These are phyloP conservation scores for Vespertilio murinus DNA, from an alignment of 2,797 vertebrate species.

Conservation along the genomic window DNA sequence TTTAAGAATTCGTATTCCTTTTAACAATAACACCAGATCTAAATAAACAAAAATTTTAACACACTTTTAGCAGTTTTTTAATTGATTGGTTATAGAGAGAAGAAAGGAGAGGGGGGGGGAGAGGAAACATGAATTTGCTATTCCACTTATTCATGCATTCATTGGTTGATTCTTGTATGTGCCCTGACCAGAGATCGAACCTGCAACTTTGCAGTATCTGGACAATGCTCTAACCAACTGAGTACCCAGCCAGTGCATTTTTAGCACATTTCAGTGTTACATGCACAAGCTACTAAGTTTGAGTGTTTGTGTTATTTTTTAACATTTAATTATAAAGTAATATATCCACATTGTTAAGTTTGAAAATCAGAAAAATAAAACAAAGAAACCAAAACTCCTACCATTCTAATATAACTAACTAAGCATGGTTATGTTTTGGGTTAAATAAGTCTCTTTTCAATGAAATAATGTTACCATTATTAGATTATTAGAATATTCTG, in stretches of 20 bases:
- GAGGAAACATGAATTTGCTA: background rate
- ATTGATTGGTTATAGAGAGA: background rate
- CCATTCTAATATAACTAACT: background rate
- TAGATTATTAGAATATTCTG: background rate
- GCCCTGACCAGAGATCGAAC: background rate
- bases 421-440: background rate
- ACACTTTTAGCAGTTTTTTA: conserved; percentile 9
- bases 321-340: conserved; percentile 28
- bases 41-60: background rate
- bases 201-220: background rate
- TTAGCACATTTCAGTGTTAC: background rate
- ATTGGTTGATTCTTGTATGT: background rate
- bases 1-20: background rate
- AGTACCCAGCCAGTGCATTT: background rate
- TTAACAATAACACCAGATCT: background rate
- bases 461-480: background rate
- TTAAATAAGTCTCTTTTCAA: conserved; percentile 22
- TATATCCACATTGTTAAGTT: background rate
- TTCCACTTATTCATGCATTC: background rate
- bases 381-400: background rate
- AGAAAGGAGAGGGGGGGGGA: background rate
- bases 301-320: background rate
- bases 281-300: background rate
- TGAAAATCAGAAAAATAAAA: conserved; percentile 11
- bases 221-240: background rate